Conservation (phyloP, 2,113 vertebrate genomes). For the Zosterops hypoxanthus region DNA sequence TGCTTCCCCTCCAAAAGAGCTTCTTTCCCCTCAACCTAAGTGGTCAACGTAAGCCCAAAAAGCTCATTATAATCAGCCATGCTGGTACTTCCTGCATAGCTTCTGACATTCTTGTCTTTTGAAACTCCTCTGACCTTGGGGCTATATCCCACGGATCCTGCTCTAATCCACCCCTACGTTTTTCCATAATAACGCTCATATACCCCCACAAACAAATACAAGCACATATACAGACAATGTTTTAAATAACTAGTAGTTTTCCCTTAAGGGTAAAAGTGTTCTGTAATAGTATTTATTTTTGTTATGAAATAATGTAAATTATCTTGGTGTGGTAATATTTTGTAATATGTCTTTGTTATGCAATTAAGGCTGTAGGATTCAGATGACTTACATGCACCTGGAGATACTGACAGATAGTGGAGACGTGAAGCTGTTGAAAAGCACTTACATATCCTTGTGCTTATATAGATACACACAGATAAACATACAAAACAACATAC, state of each 20-base stretch:
- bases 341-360: conserved; percentile 34
- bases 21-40: not conserved
- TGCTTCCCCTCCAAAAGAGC: not conserved
- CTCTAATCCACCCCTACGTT: conserved; percentile 23
- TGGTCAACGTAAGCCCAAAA: not conserved
- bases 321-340: conserved; percentile 42
- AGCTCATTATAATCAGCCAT: not conserved
- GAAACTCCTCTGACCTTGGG: conserved; percentile 8
- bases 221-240: not conserved
- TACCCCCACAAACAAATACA: not conserved
- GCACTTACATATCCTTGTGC: not conserved
- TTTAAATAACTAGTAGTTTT: conserved; percentile 43
- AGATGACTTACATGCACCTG: not conserved
- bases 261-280: conserved; percentile 51
- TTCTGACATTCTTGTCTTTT: conserved; percentile 25
- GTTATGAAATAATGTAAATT: conserved; percentile 65
- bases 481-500: not conserved
- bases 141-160: conserved; percentile 27
- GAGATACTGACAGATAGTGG: not conserved
- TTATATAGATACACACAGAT: not conserved
- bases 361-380: conserved; percentile 30
- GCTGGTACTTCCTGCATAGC: not conserved
- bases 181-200: conserved; percentile 24
- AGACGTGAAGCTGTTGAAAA: not conserved
- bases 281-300: conserved; percentile 50